Evolutionary conservation across 2,888 invertebrate species (phyloP), one percentile per base, ranked within the genome.

Genomic region (Morinoia aosen): DNA sequence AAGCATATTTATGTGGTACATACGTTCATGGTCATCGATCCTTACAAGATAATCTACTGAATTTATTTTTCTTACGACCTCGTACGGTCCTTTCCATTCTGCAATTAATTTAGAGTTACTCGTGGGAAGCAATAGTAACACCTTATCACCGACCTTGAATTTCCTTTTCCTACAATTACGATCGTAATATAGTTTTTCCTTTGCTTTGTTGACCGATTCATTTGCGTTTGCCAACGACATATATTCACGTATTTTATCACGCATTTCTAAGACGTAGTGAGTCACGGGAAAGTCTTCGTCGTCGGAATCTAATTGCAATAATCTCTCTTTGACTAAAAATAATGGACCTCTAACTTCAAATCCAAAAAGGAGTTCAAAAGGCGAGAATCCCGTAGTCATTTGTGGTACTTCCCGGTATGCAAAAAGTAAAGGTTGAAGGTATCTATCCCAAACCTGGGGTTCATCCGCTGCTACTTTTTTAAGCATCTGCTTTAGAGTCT

Each of bases 331-430:
- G 10, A 58, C 16, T 19, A 94, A 33, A 16, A 39, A 61, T 16
- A 94, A 40, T 16, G 94, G 94, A 33, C 94, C 94, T 40, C 58
- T 58, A 25, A 94, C 94, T 58, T 93, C 57, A 19, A 19, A 33
- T 33, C 93, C 93, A 40, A 57, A 93, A 5, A 93, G 19, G 11
- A 48, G 25, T 39, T 93, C 93, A 93, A 93, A 11, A 14, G 48
- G 48, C 16, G 93, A 48, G 12, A 57, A 58, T 58, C 33, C 58
- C 0, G 58, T 57, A 33, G 57, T 19, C 0, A 19, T 48, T 58
- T 93, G 93, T 25, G 93, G 93, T n/a, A 93, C 93, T 48, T 93
- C 93, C 25, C 93, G 39, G 58, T 93, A 16, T 11, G 93, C 93
- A 58, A 93, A 93, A 12, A 40, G 48, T 12, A 93, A 33, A 12